Evolutionary conservation across 2,797 vertebrate species (phyloP).

Genomic region (Peromyscus melanophrys): DNA sequence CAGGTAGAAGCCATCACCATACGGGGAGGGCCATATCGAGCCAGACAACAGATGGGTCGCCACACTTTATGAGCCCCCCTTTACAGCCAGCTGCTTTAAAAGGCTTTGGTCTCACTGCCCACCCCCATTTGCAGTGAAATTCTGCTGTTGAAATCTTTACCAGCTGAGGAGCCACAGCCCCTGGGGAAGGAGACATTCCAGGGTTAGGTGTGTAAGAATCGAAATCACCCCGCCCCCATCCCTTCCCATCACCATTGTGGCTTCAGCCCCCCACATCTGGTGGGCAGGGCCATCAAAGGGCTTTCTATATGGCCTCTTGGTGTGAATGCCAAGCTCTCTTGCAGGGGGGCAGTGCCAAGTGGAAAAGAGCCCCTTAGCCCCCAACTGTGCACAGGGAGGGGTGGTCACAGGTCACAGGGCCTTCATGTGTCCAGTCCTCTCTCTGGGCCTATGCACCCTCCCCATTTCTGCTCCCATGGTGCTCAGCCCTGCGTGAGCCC

Average conservation of each 20-base stretch:
- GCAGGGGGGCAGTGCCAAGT: background rate
- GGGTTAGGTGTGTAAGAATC: background rate
- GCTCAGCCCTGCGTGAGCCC: background rate
- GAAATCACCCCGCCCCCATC: background rate
- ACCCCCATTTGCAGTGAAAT: background rate
- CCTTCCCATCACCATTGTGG: background rate
- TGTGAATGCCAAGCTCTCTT: background rate
- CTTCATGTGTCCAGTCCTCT: background rate
- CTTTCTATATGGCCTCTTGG: background rate
- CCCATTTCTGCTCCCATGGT: background rate
- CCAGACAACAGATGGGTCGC: background rate
- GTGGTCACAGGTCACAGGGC: conserved; percentile 16
- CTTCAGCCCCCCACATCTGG: background rate
- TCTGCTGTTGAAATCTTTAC: background rate
- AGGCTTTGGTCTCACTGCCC: background rate
- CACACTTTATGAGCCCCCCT: background rate
- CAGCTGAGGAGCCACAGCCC: background rate
- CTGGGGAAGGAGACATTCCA: background rate
- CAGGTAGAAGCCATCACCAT: background rate
- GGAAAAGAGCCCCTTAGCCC: conserved; percentile 45
- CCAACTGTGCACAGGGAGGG: conserved; percentile 13
- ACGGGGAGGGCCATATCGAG: background rate
- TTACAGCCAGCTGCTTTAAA: fast-evolving
- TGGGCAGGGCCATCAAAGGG: background rate
- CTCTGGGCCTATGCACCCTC: background rate